Base-by-base conservation (phyloP, 2,888 invertebrate genomes). In the Neoascia interrupta region DNA sequence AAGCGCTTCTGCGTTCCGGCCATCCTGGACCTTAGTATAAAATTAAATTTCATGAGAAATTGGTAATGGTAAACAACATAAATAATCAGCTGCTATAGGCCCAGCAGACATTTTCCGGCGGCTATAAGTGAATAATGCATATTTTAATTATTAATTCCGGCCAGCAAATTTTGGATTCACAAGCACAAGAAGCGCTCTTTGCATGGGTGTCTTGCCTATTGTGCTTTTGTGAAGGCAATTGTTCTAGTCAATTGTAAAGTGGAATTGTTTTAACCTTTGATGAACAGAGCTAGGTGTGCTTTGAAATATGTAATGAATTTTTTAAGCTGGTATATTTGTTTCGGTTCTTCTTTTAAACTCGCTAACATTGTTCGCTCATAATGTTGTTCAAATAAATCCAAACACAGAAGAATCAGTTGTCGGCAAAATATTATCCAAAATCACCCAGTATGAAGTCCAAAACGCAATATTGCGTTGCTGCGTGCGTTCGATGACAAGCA, bases 61-160 rank as follows among this genome's bases (percentile, higher is more conserved):
- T 56, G 58, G 58, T 49, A 68, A 49, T 56, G 58, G 58, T 49
- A 68, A 49, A 58, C 58, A 69, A 60, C 69, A 69, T 69, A 60
- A 69, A 69, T 60, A 58, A 43, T 60, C 47, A 56, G 47, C 31
- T 37, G 49, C 58, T 16, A 37, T 16, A n/a, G 28, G 37, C 10
- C 23, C 37, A 56, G 64, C 45, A 21, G 21, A 31, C 39, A 8
- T n/a, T 49, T 51, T 49, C 69, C 43, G 51, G 41, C 8, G 15
- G 69, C 41, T 47, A 41, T 68, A 68, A 68, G 56, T 68, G 68
- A 68, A 68, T 68, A 56, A 68, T 68, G 56, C 68, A 68, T 56
- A 54, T 68, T 68, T 68, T 68, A 68, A 68, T 68, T 68, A 68
- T 56, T 64, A 68, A 37, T 68, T 47, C 21, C 15, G 26, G 16